Evolutionary conservation across 2,888 invertebrate genomes (phyloP), one percentile per base, ranked within the genome.

Genomic region (Perizoma flavofasciatum): DNA sequence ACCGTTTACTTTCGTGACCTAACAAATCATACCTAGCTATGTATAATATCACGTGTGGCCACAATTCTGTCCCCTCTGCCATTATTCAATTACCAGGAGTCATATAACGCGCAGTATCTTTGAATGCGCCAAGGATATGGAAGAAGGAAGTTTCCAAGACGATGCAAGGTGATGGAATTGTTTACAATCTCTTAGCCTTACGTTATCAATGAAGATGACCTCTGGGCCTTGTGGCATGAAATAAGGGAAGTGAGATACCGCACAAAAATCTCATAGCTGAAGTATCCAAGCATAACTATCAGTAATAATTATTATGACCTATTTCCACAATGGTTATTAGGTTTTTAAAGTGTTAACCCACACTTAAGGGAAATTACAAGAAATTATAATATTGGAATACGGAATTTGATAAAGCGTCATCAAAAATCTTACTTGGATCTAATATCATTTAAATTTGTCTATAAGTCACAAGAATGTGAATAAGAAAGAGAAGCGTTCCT

Each of bases 81-180:
- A 66, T 68, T 66, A 68, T 66, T 57, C 68, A 66, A 68, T 68
- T 63, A 62, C 41, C 9, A 56, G 54, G 60, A 61, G 54, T 57
- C 59, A 9, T 49, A 46, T 46, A 58, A 44, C 46, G 44, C 48
- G 53, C 47, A 47, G 49, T 54, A 43, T 57, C 53, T 57, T 52
- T 49, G 35, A 55, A 40, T 53, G 54, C 57, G 49, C 52, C 56
- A 61, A 61, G 61, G 57, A 57, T 61, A 52, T 52, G 45, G 49
- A 54, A 57, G 56, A 57, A 61, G 61, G 61, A 61, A 57, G 54
- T 53, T 49, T 52, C 46, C 50, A 41, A 44, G 10, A 34, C 47
- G 53, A 55, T 49, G 47, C 52, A 56, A 49, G 55, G 55, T 44
- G 39, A 55, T 50, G 34, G 11, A 45, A 51, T 52, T 53, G 49